Conservation (phyloP, 2,888 invertebrate species). For the Gryllus longicercus region DNA sequence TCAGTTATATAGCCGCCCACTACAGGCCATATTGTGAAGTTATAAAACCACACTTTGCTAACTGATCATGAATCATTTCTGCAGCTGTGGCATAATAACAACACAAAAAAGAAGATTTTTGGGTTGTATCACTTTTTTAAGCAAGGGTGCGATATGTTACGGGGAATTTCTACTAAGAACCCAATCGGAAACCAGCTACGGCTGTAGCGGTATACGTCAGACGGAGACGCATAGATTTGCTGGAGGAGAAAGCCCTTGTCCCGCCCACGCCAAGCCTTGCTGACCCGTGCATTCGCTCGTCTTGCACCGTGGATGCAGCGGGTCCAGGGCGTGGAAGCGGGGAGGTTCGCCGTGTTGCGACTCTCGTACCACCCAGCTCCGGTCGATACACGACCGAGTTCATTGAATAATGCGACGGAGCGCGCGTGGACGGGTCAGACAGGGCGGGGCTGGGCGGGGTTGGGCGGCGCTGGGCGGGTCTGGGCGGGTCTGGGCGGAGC, state of each 20-base stretch:
- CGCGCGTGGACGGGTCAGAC: not conserved
- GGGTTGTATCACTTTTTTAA: too few species aligned
- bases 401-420: slow-evolving; percentile 3
- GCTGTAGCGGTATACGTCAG: not conserved
- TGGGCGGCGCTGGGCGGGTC: too few species aligned
- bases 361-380: not conserved
- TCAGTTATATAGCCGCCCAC: too few species aligned
- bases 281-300: not conserved
- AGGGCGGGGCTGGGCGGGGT: not conserved
- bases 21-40: too few species aligned
- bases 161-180: too few species aligned
- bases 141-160: too few species aligned
- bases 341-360: not conserved
- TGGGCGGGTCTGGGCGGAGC: not conserved
- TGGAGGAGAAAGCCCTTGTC: too few species aligned
- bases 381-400: not conserved
- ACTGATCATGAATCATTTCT: too few species aligned
- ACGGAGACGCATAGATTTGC: not conserved
- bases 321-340: not conserved
- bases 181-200: not conserved
- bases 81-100: too few species aligned
- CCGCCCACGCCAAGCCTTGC: too few species aligned
- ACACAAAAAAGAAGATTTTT: too few species aligned
- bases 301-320: not conserved
- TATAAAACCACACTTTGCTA: too few species aligned